These are phyloP conservation scores for Trachops cirrhosus DNA, from an alignment of 2,797 vertebrate genomes.

Conservation along the genomic window DNA sequence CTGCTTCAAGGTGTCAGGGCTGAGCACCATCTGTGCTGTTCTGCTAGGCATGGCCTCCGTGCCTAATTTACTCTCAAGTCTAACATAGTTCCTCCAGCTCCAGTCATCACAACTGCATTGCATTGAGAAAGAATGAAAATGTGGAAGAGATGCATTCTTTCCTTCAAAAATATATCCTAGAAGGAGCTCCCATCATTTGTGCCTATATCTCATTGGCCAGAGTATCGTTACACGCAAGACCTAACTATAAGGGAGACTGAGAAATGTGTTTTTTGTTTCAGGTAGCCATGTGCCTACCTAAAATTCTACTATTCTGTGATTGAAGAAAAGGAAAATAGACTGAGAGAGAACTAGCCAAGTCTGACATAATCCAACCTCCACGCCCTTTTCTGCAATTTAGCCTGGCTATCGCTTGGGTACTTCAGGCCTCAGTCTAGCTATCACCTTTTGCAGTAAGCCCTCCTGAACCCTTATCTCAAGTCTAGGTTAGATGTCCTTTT, in stretches of 20 bases:
- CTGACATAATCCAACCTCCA: background rate
- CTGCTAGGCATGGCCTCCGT: background rate
- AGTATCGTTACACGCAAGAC: background rate
- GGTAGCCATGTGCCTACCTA: background rate
- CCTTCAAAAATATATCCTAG: background rate
- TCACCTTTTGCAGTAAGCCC: background rate
- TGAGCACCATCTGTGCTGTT: background rate
- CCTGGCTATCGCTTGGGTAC: background rate
- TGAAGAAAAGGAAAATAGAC: background rate
- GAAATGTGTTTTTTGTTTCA: background rate
- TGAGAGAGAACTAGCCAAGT: background rate
- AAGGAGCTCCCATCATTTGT: background rate
- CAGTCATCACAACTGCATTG: background rate
- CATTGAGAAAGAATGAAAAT: background rate
- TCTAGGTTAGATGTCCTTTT: background rate
- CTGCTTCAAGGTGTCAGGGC: background rate
- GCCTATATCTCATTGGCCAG: background rate
- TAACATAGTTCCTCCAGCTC: background rate
- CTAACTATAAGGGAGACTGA: background rate
- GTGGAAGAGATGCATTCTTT: background rate
- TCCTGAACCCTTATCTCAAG: background rate
- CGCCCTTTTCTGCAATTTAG: background rate
- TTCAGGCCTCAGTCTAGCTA: background rate
- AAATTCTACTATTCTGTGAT: background rate
- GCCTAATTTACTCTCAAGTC: background rate